These are phyloP conservation scores for Erpornis zantholeuca DNA, from an alignment of 2,113 vertebrate species.

Conservation along the genomic window DNA sequence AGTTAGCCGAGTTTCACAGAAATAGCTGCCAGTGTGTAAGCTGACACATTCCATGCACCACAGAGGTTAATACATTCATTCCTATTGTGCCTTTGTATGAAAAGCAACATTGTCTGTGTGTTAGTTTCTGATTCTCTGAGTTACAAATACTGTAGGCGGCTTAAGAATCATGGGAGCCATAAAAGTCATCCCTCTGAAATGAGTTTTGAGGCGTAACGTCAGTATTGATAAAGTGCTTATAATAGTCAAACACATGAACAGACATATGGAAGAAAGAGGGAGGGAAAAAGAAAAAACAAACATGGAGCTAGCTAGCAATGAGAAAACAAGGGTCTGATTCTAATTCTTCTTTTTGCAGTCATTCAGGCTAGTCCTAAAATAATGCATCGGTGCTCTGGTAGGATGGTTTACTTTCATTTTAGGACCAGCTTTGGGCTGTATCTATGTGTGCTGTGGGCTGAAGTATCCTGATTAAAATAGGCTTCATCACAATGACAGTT, in stretches of 20 bases:
- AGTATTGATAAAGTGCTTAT: slow-evolving; percentile 1
- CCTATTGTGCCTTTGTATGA: slow-evolving; percentile 49
- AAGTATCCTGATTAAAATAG: not conserved
- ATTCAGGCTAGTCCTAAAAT: not conserved
- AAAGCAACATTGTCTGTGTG: slow-evolving; percentile 34
- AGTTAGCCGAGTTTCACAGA: slow-evolving; percentile 51
- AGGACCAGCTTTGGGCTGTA: not conserved
- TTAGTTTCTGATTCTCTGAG: slow-evolving; percentile 56
- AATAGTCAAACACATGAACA: not conserved
- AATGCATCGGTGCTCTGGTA: not conserved
- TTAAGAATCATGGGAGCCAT: slow-evolving; percentile 18
- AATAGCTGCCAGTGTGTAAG: slow-evolving; percentile 61
- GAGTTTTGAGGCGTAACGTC: not conserved
- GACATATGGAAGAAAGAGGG: not conserved
- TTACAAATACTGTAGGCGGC: slow-evolving; percentile 34
- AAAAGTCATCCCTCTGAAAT: slow-evolving; percentile 36
- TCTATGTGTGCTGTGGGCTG: not conserved
- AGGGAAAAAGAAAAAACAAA: not conserved
- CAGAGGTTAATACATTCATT: slow-evolving; percentile 66
- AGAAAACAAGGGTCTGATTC: not conserved
- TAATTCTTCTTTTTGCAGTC: not conserved
- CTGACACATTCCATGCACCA: slow-evolving; percentile 55
- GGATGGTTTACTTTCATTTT: not conserved
- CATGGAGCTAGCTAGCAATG: not conserved
- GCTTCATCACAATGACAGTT: not conserved